Base-by-base conservation (phyloP, 2,113 vertebrate species). In the Cinclus cinclus region DNA sequence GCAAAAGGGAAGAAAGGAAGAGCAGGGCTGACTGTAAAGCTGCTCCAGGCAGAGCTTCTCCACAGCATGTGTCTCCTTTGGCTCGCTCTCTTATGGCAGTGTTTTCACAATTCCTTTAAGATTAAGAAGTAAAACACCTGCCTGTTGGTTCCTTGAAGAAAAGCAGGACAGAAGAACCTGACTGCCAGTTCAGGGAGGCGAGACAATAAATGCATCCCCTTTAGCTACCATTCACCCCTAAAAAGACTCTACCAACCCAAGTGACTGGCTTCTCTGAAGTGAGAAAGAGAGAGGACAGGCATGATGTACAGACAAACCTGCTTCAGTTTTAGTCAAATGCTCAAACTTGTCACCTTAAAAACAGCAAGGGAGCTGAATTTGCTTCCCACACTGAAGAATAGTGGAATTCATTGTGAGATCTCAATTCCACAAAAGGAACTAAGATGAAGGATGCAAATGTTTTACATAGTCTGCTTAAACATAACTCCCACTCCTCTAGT, bases 391-490 rank as follows among this genome's bases (percentile, higher is more conserved):
- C 56, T 22, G 88, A 88, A 94, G 79, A 86, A 94, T 30, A 80
- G 64, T 33, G 71, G 49, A 83, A 90, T 49, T 49, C 42, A 63
- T 56, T 56, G 88, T 63, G 64, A 0, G 4, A 75, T 78, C 75
- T 93, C 47, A 78, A 8, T 83, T 86, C 75, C 52, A 90, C 87
- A 80, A 64, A 90, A 94, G 84, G 71, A 91, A 74, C 84, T 35
- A 65, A 89, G 90, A 87, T 91, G 82, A 95, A 84, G 64, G 86
- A 94, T 89, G 76, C 92, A 92, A 94, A 90, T 93, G 91, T 96
- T 96, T 96, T 92, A 83, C 86, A 95, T 15, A 71, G 94, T 93
- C 92, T 93, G 83, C 79, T 83, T 88, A 95, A 97, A 95, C 90
- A 94, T 25, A 86, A 90, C 93, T 96, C 93, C 94, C 30, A 96